Base-by-base conservation (phyloP, 1,140 invertebrate species). In the Pogonognathellus flavescens region DNA sequence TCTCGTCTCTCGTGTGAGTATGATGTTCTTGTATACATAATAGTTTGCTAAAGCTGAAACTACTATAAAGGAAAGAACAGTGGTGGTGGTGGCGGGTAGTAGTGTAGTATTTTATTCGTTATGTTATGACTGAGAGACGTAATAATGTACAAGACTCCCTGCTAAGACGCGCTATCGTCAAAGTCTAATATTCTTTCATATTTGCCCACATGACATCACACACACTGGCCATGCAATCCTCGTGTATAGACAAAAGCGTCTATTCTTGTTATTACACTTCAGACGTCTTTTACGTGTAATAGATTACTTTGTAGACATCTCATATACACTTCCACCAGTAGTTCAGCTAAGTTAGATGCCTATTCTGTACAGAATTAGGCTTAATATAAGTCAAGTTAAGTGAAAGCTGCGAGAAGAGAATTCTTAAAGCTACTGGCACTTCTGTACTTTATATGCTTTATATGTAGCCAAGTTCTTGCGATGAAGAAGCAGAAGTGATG, bases 101-200 rank as follows among this genome's bases (percentile, higher is more conserved):
- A 41, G 31, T 31, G 11, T 66, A 13, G 13, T 76, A 41, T 13
- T 13, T 31, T 70, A 41, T 70, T 31, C 53, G 53, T 41, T 70
- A 7, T 49, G n/a, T 50, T 76, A 49, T 18, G 31, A 16, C 41
- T 49, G 41, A 76, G 41, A 76, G 41, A 76, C n/a, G 70, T 76
- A 76, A 76, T 76, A 76, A 76, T 76, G 22, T 76, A 76, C 70
- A 76, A 76, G 70, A 50, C 70, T 76, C 70, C 70, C 70, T 14
- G 70, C 70, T 76, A 76, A 76, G 70, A 49, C 70, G 70, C 31
- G 70, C 70, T 76, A 50, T 76, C 41, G 70, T 76, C 70, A 76
- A 76, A 76, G 16, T 50, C 25, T 76, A 76, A 76, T 76, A 76
- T 76, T 76, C 22, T 76, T 76, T 76, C 70, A 76, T 50, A 76